Evolutionary conservation across 2,888 invertebrate species (phyloP), one percentile per base, ranked within the genome.

Genomic region (Cremastinae sp.): DNA sequence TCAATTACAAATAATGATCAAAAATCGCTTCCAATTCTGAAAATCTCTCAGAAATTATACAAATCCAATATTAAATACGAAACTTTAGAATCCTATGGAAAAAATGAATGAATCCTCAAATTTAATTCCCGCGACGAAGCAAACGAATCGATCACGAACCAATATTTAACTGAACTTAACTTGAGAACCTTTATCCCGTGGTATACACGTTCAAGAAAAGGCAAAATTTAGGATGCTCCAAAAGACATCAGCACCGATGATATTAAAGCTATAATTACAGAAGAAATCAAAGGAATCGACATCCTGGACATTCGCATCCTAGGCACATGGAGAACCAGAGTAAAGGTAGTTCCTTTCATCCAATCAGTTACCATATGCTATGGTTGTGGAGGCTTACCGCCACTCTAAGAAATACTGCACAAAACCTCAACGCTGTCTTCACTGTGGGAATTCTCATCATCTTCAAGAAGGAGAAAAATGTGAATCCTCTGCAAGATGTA

Each of bases 361-460:
- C 49, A 62, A 4, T 7, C 62, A 0, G 62, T 62, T 1, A 28
- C 2, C 1, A 2, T 62, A 0, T 62, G 62, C 8, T 62, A 2
- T n/a, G 39, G 49, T 18, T 61, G 45, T 61, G 45, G 61, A 5
- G 61, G 16, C n/a, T n/a, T n/a, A n/a, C n/a, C n/a, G n/a, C n/a
- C n/a, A n/a, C n/a, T n/a, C n/a, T n/a, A n/a, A n/a, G n/a, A n/a
- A n/a, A n/a, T n/a, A n/a, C n/a, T n/a, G n/a, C n/a, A n/a, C n/a
- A n/a, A n/a, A n/a, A n/a, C n/a, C n/a, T n/a, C n/a, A n/a, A n/a
- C n/a, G n/a, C n/a, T n/a, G 64, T 10, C 51, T 64, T 4, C n/a
- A 51, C 4, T 64, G 51, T 9, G 22, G 64, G 3, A 0, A 0
- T 1, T 37, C 49, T 1, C 1, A 10, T 0, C 64, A 64, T 9